Evolutionary conservation across 1,140 invertebrate species (phyloP).

Genomic region (Dendroctonus valens): DNA sequence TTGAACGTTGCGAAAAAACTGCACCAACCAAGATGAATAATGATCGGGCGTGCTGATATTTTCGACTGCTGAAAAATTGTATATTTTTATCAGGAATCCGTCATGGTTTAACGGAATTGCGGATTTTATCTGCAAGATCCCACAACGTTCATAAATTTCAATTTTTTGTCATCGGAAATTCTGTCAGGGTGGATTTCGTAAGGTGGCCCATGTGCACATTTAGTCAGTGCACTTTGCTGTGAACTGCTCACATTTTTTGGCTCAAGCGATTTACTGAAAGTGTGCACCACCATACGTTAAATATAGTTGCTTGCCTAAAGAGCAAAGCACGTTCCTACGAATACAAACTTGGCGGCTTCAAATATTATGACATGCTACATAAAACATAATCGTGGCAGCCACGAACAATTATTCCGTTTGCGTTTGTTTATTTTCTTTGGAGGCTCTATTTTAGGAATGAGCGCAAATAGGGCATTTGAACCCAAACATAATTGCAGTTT

Average conservation of each 20-base stretch:
- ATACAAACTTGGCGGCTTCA: too few relatives aligned
- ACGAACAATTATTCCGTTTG: not conserved
- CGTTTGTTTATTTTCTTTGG: constrained; percentile 4
- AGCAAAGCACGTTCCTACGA: not conserved
- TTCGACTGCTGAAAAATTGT: constrained; percentile 33
- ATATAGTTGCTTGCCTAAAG: too few relatives aligned
- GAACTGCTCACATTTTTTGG: too few relatives aligned
- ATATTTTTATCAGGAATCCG: constrained; percentile 24
- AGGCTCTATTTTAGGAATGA: constrained; percentile 9
- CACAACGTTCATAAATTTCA: too few relatives aligned
- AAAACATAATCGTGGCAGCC: too few relatives aligned
- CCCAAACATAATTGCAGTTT: constrained; percentile 6
- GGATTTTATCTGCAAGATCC: constrained; percentile 3
- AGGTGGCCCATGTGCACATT: too few relatives aligned
- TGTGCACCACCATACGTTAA: too few relatives aligned
- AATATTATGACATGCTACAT: too few relatives aligned
- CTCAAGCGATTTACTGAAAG: too few relatives aligned
- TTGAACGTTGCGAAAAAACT: constrained; percentile 30
- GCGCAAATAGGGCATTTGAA: constrained; percentile 14
- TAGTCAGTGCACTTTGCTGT: too few relatives aligned
- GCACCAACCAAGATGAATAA: constrained; percentile 29
- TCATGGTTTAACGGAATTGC: constrained; percentile 11
- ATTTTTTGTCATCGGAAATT: too few relatives aligned
- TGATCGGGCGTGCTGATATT: constrained; percentile 28
- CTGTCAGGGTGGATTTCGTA: too few relatives aligned